Base-by-base conservation (phyloP, 1,140 invertebrate genomes). In the Choristoneura fumiferana region DNA sequence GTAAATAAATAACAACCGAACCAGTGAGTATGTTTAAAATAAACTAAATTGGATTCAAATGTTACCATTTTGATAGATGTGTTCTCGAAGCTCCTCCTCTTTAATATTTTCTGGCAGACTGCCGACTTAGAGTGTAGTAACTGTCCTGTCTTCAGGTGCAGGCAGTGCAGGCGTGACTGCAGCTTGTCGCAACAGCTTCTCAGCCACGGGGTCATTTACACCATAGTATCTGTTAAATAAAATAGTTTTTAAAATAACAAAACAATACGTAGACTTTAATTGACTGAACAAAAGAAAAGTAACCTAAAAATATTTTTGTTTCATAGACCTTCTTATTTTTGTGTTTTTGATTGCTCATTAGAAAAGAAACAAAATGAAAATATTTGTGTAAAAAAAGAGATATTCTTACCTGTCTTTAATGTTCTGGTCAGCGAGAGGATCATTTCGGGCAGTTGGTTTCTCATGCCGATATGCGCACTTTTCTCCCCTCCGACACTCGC, bases 391-490 rank as follows among this genome's bases (percentile, higher is more conserved):
- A n/a, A n/a, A n/a, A n/a, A n/a, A n/a, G n/a, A n/a, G n/a, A n/a
- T n/a, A n/a, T n/a, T 18, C 18, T 35, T 64, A 89, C 83, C 94
- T 92, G 90, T 99, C 99, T 83, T 98, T 98, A 57, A 99, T 99
- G 82, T 99, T 99, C 82, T 99, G 99, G 91, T 99, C 98, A 10
- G 97, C 97, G 1, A 99, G 87, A 6, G 99, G 98, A 92, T 99
- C 99, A 90, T 99, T 98, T 0, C 98, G 98, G 91, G 99, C 98
- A 13, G 98, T 99, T 1, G 99, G 99, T 78, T 99, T 99, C 81
- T 99, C 99, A 79, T 99, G 99, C 14, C 99, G 92, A 84, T 99
- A 99, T 0, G 99, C 99, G 91, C 99, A 99, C 81, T 99, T 99
- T 90, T 99, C 98, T 10, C 99, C 99, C 86, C 99, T 91, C 78